Evolutionary conservation across 2,797 vertebrate species (phyloP).

Genomic region (Acanthurus lineatus): DNA sequence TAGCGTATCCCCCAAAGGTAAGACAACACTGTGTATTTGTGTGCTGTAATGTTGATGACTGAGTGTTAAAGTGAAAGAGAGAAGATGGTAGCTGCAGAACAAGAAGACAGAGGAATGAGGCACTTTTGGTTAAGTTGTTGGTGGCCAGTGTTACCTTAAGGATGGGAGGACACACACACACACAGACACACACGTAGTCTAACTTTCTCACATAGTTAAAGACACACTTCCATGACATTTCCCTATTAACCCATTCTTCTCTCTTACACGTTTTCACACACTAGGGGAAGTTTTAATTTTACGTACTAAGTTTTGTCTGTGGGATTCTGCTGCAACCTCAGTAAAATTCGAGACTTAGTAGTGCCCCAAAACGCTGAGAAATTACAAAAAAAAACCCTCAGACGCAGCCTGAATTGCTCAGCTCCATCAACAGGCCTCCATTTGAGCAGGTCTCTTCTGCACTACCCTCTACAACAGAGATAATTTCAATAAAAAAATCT

Average conservation of each 20-base stretch:
- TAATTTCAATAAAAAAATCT: not conserved
- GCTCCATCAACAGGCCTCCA: not conserved
- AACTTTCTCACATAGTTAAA: conserved; percentile 7
- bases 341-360: not conserved
- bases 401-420: not conserved
- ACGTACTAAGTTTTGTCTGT: not conserved
- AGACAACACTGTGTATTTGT: conserved; percentile 56
- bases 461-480: not conserved
- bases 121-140: conserved; percentile 16
- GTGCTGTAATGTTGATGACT: not conserved
- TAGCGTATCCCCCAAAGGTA: conserved; percentile 97
- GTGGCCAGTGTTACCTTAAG: conserved; percentile 29
- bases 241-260: conserved; percentile 5
- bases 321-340: not conserved
- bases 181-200: not conserved
- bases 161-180: conserved; percentile 10
- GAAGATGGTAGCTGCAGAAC: conserved; percentile 12
- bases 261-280: not conserved
- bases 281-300: not conserved
- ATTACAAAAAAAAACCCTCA: not conserved
- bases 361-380: not conserved
- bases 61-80: conserved; percentile 35
- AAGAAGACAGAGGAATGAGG: conserved; percentile 23
- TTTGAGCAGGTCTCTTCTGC: conserved; percentile 6
- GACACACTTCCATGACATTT: not conserved